Percentiles rank a stretch among this genome's conserved stretches.
Evolutionary conservation across 1,140 invertebrate species (phyloP).

Genomic region (Neodiprion virginianus): DNA sequence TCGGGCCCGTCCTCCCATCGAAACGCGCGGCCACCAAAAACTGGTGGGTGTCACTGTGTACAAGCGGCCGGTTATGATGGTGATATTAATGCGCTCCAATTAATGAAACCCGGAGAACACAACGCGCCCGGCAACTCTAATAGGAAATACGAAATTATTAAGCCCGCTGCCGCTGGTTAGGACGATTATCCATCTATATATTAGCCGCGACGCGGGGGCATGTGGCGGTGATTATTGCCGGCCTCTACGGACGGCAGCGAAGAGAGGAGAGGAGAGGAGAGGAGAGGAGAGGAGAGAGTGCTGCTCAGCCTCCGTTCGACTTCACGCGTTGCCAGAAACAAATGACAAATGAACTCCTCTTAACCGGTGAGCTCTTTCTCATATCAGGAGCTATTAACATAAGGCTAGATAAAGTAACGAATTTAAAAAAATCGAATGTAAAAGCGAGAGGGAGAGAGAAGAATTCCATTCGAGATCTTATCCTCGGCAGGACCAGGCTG

Average conservation of each 20-base stretch:
- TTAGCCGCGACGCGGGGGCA: no score
- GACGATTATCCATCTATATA: no score
- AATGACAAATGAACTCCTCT: constrained; percentile 62
- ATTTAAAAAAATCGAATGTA: constrained; percentile 63
- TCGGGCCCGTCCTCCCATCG: no score
- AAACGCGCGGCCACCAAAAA: no score
- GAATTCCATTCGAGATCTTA: constrained; percentile 54
- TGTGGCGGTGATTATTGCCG: no score
- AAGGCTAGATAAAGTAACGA: constrained; percentile 62
- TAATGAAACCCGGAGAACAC: not conserved
- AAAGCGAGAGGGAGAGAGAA: constrained; percentile 44
- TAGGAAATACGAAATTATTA: no score
- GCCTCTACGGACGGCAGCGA: not conserved
- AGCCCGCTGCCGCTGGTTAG: no score
- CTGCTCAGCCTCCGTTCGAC: not conserved
- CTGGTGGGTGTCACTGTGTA: no score
- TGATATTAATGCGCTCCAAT: not conserved
- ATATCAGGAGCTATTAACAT: constrained; percentile 62
- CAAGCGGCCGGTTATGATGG: no score
- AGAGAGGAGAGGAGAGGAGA: constrained; percentile 30
- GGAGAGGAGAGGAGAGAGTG: constrained; percentile 1
- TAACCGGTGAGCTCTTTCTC: constrained; percentile 48
- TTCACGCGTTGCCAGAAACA: constrained; percentile 14
- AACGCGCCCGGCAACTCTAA: not conserved
- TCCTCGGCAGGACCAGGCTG: constrained; percentile 43